These are phyloP conservation scores for Penaeus chinensis DNA, from an alignment of 1,140 invertebrate genomes.

Conservation along the genomic window DNA sequence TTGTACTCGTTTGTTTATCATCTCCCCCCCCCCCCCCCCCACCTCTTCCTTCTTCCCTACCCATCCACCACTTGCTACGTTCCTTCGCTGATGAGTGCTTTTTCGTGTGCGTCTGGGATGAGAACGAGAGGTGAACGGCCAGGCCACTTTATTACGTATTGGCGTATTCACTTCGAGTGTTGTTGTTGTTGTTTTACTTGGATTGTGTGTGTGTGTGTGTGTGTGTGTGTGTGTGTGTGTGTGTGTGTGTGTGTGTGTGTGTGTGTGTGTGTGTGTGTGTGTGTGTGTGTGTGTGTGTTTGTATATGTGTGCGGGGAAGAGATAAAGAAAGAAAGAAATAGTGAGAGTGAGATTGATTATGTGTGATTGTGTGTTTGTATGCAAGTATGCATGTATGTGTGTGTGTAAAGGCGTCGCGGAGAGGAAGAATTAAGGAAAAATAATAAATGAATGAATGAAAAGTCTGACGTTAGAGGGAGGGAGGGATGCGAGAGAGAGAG, in stretches of 20 bases:
- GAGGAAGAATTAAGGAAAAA: background rate
- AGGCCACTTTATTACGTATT: background rate
- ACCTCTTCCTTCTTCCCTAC: conserved; percentile 10
- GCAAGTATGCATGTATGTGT: background rate
- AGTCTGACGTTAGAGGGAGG: background rate
- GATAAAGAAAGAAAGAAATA: background rate
- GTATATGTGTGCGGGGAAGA: too few relatives aligned
- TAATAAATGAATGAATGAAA: background rate
- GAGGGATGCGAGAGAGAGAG: conserved; percentile 18
- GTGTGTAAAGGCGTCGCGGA: too few relatives aligned
- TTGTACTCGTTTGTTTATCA: background rate
- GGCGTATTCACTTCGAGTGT: background rate
- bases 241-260: conserved; percentile 30
- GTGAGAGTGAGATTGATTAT: background rate
- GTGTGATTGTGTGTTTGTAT: background rate
- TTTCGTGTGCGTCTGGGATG: too few relatives aligned
- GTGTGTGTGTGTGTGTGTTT: background rate
- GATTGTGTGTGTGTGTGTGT: conserved; percentile 35
- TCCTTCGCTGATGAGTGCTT: too few relatives aligned
- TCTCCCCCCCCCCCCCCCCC: background rate
- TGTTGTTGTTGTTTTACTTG: background rate
- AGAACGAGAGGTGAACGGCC: too few relatives aligned
- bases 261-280: conserved; percentile 23
- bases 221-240: conserved; percentile 24
- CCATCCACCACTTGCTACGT: background rate